These are phyloP conservation scores for Sebastes ruberrimus DNA, from an alignment of 2,797 vertebrate genomes.

Conservation along the genomic window DNA sequence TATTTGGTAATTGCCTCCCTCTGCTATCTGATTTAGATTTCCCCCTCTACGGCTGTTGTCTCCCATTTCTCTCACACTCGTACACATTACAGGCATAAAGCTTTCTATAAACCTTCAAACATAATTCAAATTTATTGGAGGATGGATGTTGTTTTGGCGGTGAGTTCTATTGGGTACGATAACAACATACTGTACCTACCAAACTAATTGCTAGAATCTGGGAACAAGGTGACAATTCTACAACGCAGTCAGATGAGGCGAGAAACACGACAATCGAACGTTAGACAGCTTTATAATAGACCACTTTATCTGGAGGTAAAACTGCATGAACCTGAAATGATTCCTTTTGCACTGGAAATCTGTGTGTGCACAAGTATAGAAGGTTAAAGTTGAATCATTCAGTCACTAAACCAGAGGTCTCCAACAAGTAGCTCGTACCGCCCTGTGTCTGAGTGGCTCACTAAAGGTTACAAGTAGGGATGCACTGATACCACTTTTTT, in stretches of 20 bases:
- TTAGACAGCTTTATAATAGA: background rate
- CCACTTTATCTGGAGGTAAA: background rate
- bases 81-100: background rate
- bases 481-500: too few species aligned
- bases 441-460: too few species aligned
- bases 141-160: background rate
- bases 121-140: background rate
- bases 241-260: background rate
- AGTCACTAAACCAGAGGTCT: too few species aligned
- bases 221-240: background rate
- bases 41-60: background rate
- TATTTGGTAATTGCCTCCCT: slow-evolving; percentile 15
- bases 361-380: background rate
- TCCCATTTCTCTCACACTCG: background rate
- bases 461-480: too few species aligned
- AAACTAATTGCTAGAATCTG: background rate
- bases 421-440: too few species aligned
- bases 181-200: background rate
- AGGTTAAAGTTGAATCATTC: background rate
- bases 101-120: background rate
- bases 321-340: background rate
- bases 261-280: background rate
- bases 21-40: slow-evolving; percentile 14
- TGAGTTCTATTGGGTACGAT: background rate
- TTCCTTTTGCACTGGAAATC: background rate